phyloP scores from a whole-genome alignment of 2,888 invertebrate genomes.

The Augiades crinisus region DNA sequence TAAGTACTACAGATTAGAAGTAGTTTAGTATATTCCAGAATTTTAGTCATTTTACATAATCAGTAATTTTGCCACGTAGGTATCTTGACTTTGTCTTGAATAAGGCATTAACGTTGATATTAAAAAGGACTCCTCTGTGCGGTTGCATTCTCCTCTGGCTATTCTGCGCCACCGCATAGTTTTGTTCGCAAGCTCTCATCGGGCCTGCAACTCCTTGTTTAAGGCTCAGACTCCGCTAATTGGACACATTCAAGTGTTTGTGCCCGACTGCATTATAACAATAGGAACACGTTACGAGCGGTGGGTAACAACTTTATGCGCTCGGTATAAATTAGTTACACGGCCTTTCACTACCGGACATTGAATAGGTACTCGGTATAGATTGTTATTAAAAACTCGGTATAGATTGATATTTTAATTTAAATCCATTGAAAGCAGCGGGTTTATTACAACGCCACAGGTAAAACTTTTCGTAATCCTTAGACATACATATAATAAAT shows the following conservation, averaged over 20 bases:
- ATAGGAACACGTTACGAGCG: slow-evolving; percentile 16
- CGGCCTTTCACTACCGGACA: background rate
- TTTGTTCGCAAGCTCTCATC: slow-evolving; percentile 70
- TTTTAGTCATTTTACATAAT: too few relatives aligned
- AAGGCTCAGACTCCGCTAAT: slow-evolving; percentile 62
- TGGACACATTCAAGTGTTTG: slow-evolving; percentile 57
- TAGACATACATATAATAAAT: too few relatives aligned
- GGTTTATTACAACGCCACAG: too few relatives aligned
- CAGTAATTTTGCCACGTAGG: too few relatives aligned
- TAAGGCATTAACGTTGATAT: background rate
- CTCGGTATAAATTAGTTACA: background rate
- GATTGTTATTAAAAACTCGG: too few relatives aligned
- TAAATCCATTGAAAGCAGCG: too few relatives aligned
- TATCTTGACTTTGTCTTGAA: too few relatives aligned
- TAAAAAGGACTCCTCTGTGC: background rate
- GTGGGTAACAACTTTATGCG: slow-evolving; percentile 11
- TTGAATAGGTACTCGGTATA: too few relatives aligned
- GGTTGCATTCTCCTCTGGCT: slow-evolving; percentile 43
- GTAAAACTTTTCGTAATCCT: too few relatives aligned
- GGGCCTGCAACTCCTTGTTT: slow-evolving; percentile 56
- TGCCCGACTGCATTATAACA: slow-evolving; percentile 40
- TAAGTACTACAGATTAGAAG: too few relatives aligned
- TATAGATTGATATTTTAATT: too few relatives aligned
- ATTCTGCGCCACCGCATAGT: slow-evolving; percentile 66
- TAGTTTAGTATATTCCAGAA: too few relatives aligned